Base-by-base conservation (phyloP, 1,140 invertebrate species). In the Probaryconus sp. region DNA sequence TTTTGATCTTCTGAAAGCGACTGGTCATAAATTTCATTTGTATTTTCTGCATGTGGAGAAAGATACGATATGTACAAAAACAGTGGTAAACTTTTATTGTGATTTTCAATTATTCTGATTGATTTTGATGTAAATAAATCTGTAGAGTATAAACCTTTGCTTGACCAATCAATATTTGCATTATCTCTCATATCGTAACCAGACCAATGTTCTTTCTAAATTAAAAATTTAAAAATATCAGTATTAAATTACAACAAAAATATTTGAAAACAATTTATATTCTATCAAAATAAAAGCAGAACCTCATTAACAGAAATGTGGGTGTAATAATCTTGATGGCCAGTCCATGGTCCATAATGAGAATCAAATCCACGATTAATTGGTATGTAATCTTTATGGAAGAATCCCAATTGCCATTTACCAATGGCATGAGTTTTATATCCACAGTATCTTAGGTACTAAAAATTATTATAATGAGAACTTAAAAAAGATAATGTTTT, bases 381-480 rank as follows among this genome's bases (percentile, higher is more conserved):
- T 0, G 95, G 95, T 1, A 94, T 92, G 73, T 92, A 95, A 67
- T 92, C 90, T 10, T 88, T 89, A 10, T 88, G 87, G 51, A 89
- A 91, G 65, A 89, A 92, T 2, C 94, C 95, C 45, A 95, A 86
- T 79, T 96, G 95, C 95, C 95, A 97, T 87, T 98, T 97, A 9
- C 96, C 96, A 13, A 97, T 90, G 30, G 94, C 89, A 83, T 95
- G 93, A 0, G 94, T 96, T 2, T 85, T 84, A 84, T 97, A 98
- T 0, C 95, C 95, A 0, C 91, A 81, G 14, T 91, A 87, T 79
- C 92, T 92, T 14, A 97, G 88, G 73, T 93, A 91, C 84, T 83
- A 31, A 0, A 72, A 70, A 31, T 47, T 3, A 17, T 51, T 20
- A n/a, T n/a, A n/a, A n/a, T n/a, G n/a, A n/a, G n/a, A n/a, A n/a